Evolutionary conservation across 2,113 vertebrate species (phyloP).

Genomic region (Syrrhaptes paradoxus): DNA sequence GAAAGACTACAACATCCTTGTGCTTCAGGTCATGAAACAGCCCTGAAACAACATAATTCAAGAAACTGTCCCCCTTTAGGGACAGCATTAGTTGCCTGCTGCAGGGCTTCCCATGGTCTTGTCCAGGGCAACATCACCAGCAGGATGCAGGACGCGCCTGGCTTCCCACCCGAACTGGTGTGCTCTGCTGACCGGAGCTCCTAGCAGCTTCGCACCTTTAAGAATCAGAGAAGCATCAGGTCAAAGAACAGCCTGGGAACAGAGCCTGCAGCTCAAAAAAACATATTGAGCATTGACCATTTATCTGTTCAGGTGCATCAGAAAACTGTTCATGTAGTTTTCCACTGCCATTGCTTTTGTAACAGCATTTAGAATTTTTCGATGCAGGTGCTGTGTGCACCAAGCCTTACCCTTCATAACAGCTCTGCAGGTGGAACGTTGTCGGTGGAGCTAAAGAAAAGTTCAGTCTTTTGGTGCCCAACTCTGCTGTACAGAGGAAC

Average conservation of each 20-base stretch:
- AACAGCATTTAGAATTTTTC: background rate
- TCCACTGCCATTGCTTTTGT: background rate
- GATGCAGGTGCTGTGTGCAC: background rate
- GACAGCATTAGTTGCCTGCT: background rate
- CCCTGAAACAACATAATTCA: rapidly evolving
- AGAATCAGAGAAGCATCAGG: background rate
- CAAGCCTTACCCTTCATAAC: background rate
- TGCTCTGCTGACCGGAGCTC: background rate
- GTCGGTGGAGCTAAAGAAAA: background rate
- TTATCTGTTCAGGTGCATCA: background rate
- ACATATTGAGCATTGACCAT: background rate
- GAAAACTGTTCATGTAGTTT: background rate
- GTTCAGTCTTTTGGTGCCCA: background rate
- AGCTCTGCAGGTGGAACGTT: background rate
- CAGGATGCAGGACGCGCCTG: background rate
- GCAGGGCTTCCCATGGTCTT: background rate
- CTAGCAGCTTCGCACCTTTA: background rate
- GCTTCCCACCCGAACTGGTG: rapidly evolving
- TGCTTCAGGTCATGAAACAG: background rate
- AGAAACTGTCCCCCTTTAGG: background rate
- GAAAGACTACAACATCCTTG: background rate
- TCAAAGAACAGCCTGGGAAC: background rate
- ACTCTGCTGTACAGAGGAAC: background rate
- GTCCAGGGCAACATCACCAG: background rate
- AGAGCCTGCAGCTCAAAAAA: background rate